These are phyloP conservation scores for Rallus limicola DNA, from an alignment of 2,113 vertebrate species.

Conservation along the genomic window DNA sequence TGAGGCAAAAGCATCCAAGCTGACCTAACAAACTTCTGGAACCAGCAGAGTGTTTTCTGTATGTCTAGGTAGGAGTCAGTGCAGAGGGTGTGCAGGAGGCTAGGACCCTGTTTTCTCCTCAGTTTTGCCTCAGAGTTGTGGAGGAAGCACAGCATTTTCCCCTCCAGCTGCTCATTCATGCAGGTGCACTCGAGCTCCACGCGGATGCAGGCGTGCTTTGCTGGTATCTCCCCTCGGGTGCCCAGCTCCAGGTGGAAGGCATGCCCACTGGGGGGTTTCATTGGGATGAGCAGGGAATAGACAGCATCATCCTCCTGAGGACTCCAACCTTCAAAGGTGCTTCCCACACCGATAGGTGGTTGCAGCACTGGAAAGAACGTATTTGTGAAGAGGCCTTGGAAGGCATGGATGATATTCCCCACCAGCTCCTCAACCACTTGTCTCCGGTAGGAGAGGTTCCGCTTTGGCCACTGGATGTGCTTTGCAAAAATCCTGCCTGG, in stretches of 20 bases:
- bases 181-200: not conserved
- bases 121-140: not conserved
- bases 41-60: no score
- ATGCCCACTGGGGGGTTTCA: not conserved
- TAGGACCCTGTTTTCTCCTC: not conserved
- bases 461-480: no score
- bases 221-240: not conserved
- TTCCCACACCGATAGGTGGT: not conserved
- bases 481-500: no score
- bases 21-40: no score
- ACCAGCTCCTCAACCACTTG: no score
- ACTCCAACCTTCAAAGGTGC: not conserved
- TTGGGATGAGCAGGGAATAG: not conserved
- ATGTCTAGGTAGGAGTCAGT: no score
- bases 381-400: no score
- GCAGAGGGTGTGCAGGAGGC: no score
- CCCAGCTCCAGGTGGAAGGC: not conserved
- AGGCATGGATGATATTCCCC: no score
- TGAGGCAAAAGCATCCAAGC: no score
- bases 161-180: not conserved
- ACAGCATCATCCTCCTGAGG: no score
- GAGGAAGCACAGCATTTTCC: not conserved
- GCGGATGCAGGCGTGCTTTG: not conserved
- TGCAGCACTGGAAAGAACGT: not conserved
- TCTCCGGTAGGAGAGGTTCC: no score